phyloP scores from a whole-genome alignment of 2,888 invertebrate species.

The Eurois occulta region DNA sequence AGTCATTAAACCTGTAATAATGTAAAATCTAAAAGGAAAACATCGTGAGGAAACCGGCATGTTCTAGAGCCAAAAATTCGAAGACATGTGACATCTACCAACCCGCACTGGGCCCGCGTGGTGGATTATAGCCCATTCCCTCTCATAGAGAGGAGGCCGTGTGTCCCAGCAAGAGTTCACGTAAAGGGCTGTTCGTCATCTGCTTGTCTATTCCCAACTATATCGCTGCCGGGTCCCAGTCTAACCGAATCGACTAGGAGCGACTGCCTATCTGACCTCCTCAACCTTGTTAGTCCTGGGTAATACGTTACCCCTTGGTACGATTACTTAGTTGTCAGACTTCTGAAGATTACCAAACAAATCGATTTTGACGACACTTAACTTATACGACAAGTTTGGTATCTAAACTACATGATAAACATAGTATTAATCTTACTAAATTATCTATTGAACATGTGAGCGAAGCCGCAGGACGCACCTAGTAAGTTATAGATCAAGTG shows the following conservation, averaged over 20 bases:
- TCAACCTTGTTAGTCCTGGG: not conserved
- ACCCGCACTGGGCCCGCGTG: no score
- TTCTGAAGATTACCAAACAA: not conserved
- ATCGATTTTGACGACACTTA: not conserved
- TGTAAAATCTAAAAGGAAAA: not conserved
- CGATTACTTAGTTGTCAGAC: not conserved
- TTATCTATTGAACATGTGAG: not conserved
- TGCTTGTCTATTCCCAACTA: no score
- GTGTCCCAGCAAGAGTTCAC: no score
- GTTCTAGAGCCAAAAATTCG: not conserved
- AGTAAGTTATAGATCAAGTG: constrained; percentile 33
- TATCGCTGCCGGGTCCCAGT: no score
- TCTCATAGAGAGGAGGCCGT: no score
- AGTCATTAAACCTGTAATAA: no score
- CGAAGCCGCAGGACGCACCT: constrained; percentile 1
- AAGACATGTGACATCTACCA: no score
- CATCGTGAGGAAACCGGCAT: not conserved
- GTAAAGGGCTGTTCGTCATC: no score
- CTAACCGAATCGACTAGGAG: no score
- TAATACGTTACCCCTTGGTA: not conserved
- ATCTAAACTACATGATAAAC: not conserved
- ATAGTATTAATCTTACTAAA: constrained; percentile 2
- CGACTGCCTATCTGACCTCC: not conserved
- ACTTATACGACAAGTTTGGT: not conserved
- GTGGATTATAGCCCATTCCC: no score